Percentiles rank a stretch among this genome's conserved stretches.
These are phyloP conservation scores for Molossus alvarezi DNA, from an alignment of 2,797 vertebrate genomes.

Conservation along the genomic window DNA sequence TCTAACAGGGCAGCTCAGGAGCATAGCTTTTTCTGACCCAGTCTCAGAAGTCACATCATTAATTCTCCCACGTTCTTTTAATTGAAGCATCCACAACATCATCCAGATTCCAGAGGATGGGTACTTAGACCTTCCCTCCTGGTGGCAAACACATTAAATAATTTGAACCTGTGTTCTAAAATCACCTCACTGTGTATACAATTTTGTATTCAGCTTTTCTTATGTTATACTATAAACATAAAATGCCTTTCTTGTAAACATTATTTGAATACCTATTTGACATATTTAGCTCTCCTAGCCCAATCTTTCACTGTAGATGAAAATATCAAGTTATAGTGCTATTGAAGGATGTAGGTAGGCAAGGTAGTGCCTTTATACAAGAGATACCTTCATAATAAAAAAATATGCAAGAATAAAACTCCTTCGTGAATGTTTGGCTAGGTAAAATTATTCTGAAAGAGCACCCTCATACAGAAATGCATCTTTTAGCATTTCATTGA, in stretches of 20 bases:
- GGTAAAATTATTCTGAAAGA: constrained; percentile 69
- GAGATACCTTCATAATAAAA: constrained; percentile 56
- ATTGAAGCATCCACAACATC: neutral
- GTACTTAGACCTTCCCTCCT: neutral
- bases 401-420: constrained; percentile 70
- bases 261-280: constrained; percentile 24
- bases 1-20: neutral
- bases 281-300: constrained; percentile 15
- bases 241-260: constrained; percentile 61
- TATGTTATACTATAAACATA: constrained; percentile 36
- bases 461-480: constrained; percentile 37
- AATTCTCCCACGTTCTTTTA: neutral
- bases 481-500: constrained; percentile 68
- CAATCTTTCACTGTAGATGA: constrained; percentile 29
- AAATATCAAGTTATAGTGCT: constrained; percentile 62
- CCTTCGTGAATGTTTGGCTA: constrained; percentile 62
- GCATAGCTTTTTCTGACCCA: neutral
- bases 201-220: constrained; percentile 41
- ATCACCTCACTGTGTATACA: neutral
- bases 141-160: neutral
- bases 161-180: constrained; percentile 20
- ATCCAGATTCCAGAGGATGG: neutral
- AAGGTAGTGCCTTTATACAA: constrained; percentile 54
- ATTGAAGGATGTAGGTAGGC: constrained; percentile 32
- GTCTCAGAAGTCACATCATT: neutral